Conservation (phyloP, 2,797 vertebrate genomes). For the Salmo trutta region DNA sequence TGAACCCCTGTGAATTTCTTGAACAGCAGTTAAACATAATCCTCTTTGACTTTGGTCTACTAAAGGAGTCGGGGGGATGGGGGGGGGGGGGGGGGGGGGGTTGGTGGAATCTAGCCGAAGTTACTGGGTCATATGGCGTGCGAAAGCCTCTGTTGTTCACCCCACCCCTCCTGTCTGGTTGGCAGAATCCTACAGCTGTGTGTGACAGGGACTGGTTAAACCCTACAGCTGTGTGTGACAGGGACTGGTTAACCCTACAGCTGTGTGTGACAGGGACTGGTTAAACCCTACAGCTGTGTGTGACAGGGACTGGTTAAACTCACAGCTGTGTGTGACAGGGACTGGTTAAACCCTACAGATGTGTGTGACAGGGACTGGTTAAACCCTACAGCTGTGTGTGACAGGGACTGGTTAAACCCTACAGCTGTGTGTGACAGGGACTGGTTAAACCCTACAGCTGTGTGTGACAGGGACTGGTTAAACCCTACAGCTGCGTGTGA, state of each 20-base stretch:
- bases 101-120: constrained; percentile 16
- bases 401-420: not conserved
- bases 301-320: not conserved
- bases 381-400: not conserved
- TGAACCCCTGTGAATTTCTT: not conserved
- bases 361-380: not conserved
- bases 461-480: constrained; percentile 5
- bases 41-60: constrained; percentile 9
- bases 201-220: not conserved
- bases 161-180: constrained; percentile 51
- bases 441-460: constrained; percentile 11
- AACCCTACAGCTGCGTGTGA: not conserved
- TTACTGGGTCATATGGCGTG: constrained; percentile 43
- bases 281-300: not conserved
- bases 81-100: constrained; percentile 1
- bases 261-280: not conserved
- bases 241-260: constrained; percentile 29
- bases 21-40: constrained; percentile 41
- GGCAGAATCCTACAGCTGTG: constrained; percentile 18
- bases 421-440: too few relatives aligned
- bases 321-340: constrained; percentile 2
- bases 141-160: constrained; percentile 58
- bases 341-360: not conserved
- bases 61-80: constrained; percentile 5
- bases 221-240: not conserved